A percentile compares a stretch with the other conserved stretches of the same genome.
phyloP scores from a whole-genome alignment of 2,888 invertebrate genomes.

The Morinoia aosen region DNA sequence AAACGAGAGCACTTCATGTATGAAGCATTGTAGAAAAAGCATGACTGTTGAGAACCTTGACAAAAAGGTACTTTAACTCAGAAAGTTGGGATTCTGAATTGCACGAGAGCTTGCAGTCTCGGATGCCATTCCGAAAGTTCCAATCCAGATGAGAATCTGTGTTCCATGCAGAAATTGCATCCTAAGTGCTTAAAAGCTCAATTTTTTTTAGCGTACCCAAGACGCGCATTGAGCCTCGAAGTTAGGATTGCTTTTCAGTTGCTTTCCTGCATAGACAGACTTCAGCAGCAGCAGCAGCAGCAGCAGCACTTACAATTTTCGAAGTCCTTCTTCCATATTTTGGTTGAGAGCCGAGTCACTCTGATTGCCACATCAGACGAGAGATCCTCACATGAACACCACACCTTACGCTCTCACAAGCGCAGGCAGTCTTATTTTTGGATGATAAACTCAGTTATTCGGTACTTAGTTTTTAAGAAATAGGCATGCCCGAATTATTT shows the following conservation, averaged over 20 bases:
- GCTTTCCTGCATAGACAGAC: no score
- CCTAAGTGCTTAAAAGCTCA: neutral
- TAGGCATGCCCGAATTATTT: neutral
- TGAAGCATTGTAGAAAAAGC: neutral
- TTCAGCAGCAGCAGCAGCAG: no score
- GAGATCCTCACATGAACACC: neutral
- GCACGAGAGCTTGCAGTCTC: neutral
- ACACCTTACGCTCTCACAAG: neutral
- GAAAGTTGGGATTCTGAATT: neutral
- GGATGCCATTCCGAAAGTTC: neutral
- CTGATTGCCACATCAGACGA: neutral
- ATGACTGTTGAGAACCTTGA: neutral
- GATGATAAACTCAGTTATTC: neutral
- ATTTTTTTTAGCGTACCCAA: no score
- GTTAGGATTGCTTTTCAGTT: no score
- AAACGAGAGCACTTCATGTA: neutral
- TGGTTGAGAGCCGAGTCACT: neutral
- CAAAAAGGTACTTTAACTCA: neutral
- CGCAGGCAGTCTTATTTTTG: neutral
- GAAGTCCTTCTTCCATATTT: no score
- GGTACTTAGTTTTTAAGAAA: neutral
- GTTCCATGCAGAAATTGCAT: neutral
- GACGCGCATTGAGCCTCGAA: no score
- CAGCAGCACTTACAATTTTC: no score
- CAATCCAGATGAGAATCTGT: neutral